Evolutionary conservation across 2,113 vertebrate genomes (phyloP).

Genomic region (Eulacestoma nigropectus): DNA sequence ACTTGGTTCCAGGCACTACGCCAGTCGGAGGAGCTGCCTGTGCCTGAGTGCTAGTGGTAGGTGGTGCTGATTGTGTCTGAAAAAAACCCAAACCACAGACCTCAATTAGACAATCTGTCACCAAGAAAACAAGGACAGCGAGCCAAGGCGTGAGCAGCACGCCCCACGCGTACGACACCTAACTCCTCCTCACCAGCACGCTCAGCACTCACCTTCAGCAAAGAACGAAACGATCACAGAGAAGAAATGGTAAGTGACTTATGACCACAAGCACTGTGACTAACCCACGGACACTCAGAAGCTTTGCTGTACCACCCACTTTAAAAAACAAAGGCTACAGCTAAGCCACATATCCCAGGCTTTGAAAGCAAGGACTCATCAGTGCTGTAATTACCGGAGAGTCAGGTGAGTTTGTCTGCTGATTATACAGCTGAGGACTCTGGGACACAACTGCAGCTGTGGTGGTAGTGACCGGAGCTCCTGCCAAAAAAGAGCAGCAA

Average conservation of each 20-base stretch:
- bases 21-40: constrained; percentile 67
- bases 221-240: background rate
- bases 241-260: background rate
- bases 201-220: background rate
- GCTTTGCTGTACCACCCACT: background rate
- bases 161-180: background rate
- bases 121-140: background rate
- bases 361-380: background rate
- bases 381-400: constrained; percentile 77
- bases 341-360: background rate
- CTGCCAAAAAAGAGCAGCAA: constrained; percentile 55
- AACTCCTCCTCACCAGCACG: background rate
- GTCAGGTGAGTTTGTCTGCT: constrained; percentile 80
- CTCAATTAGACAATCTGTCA: background rate
- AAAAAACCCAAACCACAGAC: background rate
- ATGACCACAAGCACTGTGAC: background rate
- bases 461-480: constrained; percentile 76
- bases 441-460: constrained; percentile 91
- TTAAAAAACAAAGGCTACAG: background rate
- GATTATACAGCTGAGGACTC: constrained; percentile 88
- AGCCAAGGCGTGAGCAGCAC: background rate
- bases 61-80: constrained; percentile 72
- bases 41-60: constrained; percentile 73
- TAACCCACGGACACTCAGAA: background rate
- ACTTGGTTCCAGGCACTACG: constrained; percentile 78